Conservation (phyloP, 1,140 invertebrate genomes). For the Lineus longissimus region DNA sequence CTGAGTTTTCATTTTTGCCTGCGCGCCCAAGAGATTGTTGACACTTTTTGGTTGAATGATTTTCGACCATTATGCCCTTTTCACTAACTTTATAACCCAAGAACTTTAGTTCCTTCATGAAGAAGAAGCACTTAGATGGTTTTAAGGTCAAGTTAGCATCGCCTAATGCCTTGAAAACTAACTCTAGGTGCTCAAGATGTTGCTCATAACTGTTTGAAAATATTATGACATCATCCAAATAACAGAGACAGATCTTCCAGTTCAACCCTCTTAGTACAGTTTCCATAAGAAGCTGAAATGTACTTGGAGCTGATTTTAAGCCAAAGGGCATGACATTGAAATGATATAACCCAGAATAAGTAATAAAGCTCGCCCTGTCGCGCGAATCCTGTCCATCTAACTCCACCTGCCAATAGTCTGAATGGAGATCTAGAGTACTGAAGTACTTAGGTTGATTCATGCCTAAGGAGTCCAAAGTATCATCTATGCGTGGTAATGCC, state of each 20-base stretch:
- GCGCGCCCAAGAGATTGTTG: too few species aligned
- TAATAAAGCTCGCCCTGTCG: slow-evolving; percentile 40
- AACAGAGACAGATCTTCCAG: slow-evolving; percentile 10
- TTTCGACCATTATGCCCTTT: slow-evolving; percentile 22
- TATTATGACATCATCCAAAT: slow-evolving; percentile 17
- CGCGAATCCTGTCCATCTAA: slow-evolving; percentile 36
- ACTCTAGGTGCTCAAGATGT: not conserved
- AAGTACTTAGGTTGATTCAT: slow-evolving; percentile 19
- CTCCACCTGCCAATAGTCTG: slow-evolving; percentile 50
- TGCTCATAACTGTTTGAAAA: slow-evolving; percentile 10
- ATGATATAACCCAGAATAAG: slow-evolving; percentile 19
- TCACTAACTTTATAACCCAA: slow-evolving; percentile 23
- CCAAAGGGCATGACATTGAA: slow-evolving; percentile 23
- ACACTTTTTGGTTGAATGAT: too few species aligned
- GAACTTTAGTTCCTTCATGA: slow-evolving; percentile 22
- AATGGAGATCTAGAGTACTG: slow-evolving; percentile 24
- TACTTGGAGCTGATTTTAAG: slow-evolving; percentile 15
- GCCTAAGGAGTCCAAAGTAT: slow-evolving; percentile 25
- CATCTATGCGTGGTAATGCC: slow-evolving; percentile 32
- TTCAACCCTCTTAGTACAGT: slow-evolving; percentile 18
- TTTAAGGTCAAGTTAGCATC: slow-evolving; percentile 49
- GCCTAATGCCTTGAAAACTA: slow-evolving; percentile 7
- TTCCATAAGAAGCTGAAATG: slow-evolving; percentile 15
- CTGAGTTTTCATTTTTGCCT: too few species aligned
- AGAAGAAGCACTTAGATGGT: slow-evolving; percentile 52